Base-by-base conservation (phyloP, 2,888 invertebrate species). In the Drosophila seclusa region DNA sequence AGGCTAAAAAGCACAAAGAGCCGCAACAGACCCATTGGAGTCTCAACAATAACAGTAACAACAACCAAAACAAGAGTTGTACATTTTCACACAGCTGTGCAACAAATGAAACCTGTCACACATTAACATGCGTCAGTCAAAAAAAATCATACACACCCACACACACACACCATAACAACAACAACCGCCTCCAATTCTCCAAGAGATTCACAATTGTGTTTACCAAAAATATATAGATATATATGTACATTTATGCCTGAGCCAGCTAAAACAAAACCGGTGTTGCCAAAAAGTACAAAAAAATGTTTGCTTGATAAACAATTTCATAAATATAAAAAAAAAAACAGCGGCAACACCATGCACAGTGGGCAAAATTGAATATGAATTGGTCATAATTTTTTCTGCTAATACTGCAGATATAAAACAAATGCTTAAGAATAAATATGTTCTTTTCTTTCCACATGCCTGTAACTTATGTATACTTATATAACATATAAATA, bases 71-170 rank as follows among this genome's bases (percentile, higher is more conserved):
- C 42, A 32, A 50, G 6, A 32, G 21, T 58, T 34, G 53, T 50
- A 48, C n/a, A 50, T 68, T 74, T 80, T 78, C 66, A 80, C 80
- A 68, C 78, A 78, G 80, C 65, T 76, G 80, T 76, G 67, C 76
- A 69, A 85, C 76, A 87, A 85, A 76, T 68, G 66, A 79, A 87
- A 88, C 83, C 80, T 85, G 83, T 82, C 88, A 69, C 76, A 82
- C 68, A 76, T 82, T 68, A 73, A 70, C 69, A 68, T 54, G 68
- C 80, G 55, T 76, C 64, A 65, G 54, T 74, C 64, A 65, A 77
- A 54, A 68, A 60, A 16, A 52, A 68, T 48, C 61, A 65, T 64
- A 21, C 24, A 69, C 58, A 48, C 58, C 58, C 53, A 64, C 68
- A 58, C 64, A 60, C 66, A 53, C 52, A 62, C 34, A 38, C 21